Evolutionary conservation across 2,113 vertebrate genomes (phyloP), one percentile per base, ranked within the genome.

Genomic region (Sinocyclocheilus anophthalmus): DNA sequence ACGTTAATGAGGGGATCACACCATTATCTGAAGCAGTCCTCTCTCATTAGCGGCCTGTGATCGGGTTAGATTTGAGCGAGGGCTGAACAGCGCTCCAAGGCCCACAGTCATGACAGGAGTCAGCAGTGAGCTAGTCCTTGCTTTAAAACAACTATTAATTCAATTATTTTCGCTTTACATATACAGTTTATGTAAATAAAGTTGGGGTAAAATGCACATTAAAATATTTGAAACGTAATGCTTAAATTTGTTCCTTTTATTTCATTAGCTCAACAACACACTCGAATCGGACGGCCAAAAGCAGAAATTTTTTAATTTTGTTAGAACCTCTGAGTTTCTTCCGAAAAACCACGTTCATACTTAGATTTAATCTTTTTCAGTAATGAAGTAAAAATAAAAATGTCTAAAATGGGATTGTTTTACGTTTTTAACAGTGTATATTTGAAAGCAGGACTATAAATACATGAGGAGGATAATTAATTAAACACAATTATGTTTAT

Each of bases 1-100:
- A 18, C 59, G 70, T 77, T 88, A 88, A 87, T 77, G 45, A 85
- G 80, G 69, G 83, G 50, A 65, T 86, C 83, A 69, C 73, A 63
- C 59, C 73, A 86, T 88, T 73, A 86, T 30, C 65, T 10, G 65
- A 42, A 85, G 86, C 70, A 89, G 45, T 79, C n/a, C 85, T 86
- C 30, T 82, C 86, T 87, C 84, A 86, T 88, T 88, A 84, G 22
- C 72, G 63, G 70, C 77, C 65, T 84, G 70, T 53, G 76, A 80
- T 73, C 63, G 57, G 26, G 24, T 72, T 42, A 87, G 30, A 24
- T 70, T 22, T 39, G 26, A 59, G 48, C 39, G 67, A 73, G 67
- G 20, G 26, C 65, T 57, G 81, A 53, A n/a, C n/a, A 9, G 48
- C 26, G 45, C 76, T 33, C 11, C 4, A 50, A 69, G 39, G 24